Evolutionary conservation across 2,888 invertebrate genomes (phyloP), one percentile per base, ranked within the genome.

Genomic region (Rosalia funebris): DNA sequence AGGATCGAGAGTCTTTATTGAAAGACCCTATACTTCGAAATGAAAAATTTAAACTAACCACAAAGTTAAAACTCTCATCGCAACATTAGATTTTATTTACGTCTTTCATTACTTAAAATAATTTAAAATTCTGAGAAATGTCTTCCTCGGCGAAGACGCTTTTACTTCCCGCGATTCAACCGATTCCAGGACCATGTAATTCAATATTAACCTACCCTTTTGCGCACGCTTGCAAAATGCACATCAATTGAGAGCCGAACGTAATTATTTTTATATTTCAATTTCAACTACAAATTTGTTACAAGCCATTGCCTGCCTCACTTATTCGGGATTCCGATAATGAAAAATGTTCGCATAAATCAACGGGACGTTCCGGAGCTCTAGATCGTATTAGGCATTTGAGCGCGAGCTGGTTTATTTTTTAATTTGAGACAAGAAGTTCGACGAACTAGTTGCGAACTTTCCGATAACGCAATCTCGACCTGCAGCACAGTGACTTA

Each of bases 281-380:
- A 73, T 71, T 70, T 72, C 68, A 69, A 72, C 71, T 73, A 70
- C 69, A 72, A 74, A 73, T 73, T 73, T 69, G 74, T 71, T 73
- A 69, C 72, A 68, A 66, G 70, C 70, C 71, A 74, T 71, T 73
- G 74, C 62, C 57, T 62, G 69, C 67, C 66, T 65, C 67, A 69
- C 61, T 70, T 69, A 61, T 66, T 64, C 65, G 63, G 53, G 59
- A 59, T 65, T 71, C 65, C 64, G 66, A 70, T 76, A 76, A 75
- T 75, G 75, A 75, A 76, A 76, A 75, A 76, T 73, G 71, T 73
- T 70, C 68, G 68, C 69, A 75, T 76, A 76, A 75, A 76, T 75
- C 75, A 75, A 34, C 45, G 55, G 44, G 55, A 56, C 44, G 46
- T 55, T 32, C 55, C 42, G 25, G 25, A 12, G 16, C 41, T 41